Evolutionary conservation across 2,888 invertebrate genomes (phyloP).

Genomic region (Diachrysia chrysitis): DNA sequence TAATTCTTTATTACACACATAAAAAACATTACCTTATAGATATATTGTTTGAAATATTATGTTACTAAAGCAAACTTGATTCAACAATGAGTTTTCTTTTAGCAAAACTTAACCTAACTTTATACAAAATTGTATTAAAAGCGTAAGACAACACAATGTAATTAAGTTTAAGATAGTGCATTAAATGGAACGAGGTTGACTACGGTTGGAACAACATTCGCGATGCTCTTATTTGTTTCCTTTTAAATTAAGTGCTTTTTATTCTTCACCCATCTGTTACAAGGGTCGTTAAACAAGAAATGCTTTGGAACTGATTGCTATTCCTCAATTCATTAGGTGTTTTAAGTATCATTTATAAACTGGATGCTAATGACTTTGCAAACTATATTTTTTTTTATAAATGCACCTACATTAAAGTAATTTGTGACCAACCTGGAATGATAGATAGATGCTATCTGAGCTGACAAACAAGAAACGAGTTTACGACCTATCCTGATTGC

Average conservation of each 20-base stretch:
- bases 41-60: too few relatives aligned
- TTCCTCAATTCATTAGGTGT: constrained; percentile 15
- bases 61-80: too few relatives aligned
- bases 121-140: constrained; percentile 15
- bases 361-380: neutral
- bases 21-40: too few relatives aligned
- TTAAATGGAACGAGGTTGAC: constrained; percentile 20
- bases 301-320: constrained; percentile 34
- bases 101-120: constrained; percentile 10
- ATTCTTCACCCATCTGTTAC: constrained; percentile 17
- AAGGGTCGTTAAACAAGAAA: constrained; percentile 24
- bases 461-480: too few relatives aligned
- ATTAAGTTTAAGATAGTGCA: constrained; percentile 10
- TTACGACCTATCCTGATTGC: too few relatives aligned
- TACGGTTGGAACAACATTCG: constrained; percentile 26
- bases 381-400: too few relatives aligned
- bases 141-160: constrained; percentile 6
- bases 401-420: too few relatives aligned
- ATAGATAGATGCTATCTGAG: too few relatives aligned
- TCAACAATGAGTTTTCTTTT: too few relatives aligned
- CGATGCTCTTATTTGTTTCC: constrained; percentile 39
- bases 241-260: constrained; percentile 46
- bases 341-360: neutral
- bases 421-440: too few relatives aligned
- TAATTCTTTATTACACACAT: too few relatives aligned